Evolutionary conservation across 2,888 invertebrate genomes (phyloP).

Genomic region (Hydriomena furcata): DNA sequence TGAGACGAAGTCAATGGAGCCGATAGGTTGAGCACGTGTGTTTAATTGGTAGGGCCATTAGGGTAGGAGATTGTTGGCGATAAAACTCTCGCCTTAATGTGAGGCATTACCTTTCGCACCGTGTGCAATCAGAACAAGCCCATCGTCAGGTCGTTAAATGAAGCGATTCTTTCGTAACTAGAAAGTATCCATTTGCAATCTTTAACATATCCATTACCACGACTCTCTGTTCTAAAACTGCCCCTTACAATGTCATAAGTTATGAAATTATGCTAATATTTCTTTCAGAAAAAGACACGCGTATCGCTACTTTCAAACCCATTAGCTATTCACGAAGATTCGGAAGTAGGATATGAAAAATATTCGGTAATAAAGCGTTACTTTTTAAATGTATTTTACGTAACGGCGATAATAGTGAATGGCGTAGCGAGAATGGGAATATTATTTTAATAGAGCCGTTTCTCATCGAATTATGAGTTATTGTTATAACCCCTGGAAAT

Average conservation of each 20-base stretch:
- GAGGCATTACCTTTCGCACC: slow-evolving; percentile 46
- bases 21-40: slow-evolving; percentile 9
- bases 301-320: slow-evolving; percentile 21
- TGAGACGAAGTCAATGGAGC: neutral
- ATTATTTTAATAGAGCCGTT: slow-evolving; percentile 29
- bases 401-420: slow-evolving; percentile 45
- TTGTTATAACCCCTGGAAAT: slow-evolving; percentile 43
- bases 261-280: slow-evolving; percentile 29
- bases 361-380: slow-evolving; percentile 48
- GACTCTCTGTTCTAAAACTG: slow-evolving; percentile 28
- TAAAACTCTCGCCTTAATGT: slow-evolving; percentile 55
- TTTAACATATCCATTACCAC: slow-evolving; percentile 35
- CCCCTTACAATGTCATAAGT: slow-evolving; percentile 23
- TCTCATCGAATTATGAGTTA: slow-evolving; percentile 30
- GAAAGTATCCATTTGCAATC: slow-evolving; percentile 63
- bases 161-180: slow-evolving; percentile 73
- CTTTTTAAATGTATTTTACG: slow-evolving; percentile 50
- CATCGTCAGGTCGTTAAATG: slow-evolving; percentile 65
- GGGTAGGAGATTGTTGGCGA: slow-evolving; percentile 15
- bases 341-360: slow-evolving; percentile 46
- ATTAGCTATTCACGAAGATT: slow-evolving; percentile 25
- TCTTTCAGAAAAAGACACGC: slow-evolving; percentile 23
- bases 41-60: slow-evolving; percentile 18
- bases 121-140: slow-evolving; percentile 59
- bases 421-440: slow-evolving; percentile 46